Base-by-base conservation (phyloP, 2,888 invertebrate genomes). In the Drosophila phalerata region DNA sequence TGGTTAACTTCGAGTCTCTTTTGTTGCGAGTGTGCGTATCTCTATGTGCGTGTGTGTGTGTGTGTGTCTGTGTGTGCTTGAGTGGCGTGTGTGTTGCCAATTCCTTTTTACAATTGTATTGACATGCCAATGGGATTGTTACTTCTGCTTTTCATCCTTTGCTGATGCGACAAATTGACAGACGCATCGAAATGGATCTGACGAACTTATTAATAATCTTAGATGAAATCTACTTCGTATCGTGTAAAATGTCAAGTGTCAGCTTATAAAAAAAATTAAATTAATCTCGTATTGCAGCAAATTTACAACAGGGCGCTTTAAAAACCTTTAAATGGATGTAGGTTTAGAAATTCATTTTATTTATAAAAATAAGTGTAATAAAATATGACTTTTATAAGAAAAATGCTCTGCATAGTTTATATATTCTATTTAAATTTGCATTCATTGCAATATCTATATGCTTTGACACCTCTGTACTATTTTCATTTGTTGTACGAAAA, bases 151-250 rank as follows among this genome's bases (percentile, higher is more conserved):
- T 66, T 55, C 42, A 32, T 40, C 22, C 49, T 69, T 67, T 80
- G 87, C 77, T 73, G 77, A 84, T 68, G 77, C 77, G 71, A 66
- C 81, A 84, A 86, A 86, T 81, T 86, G 84, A 77, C 84, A 86
- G 67, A 48, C 57, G 77, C 55, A 30, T 17, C 51, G 63, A 53
- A 52, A 49, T 55, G 25, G 55, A 61, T 68, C 63, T 62, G 75
- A 60, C 55, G 42, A 69, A 76, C 73, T 79, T 86, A 80, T 84
- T 83, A 83, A 70, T 82, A 80, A 79, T 79, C 67, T 53, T 11
- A 60, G 52, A 22, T 32, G 40, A 17, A 53, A 22, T 38, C 19
- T 30, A 28, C 40, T 37, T 3, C 19, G 9, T 25, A 25, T 22
- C 13, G 30, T 43, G 32, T 34, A 13, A 55, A 48, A 19, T 58